phyloP scores from a whole-genome alignment of 2,888 invertebrate genomes.

The Pristionchus exspectatus region DNA sequence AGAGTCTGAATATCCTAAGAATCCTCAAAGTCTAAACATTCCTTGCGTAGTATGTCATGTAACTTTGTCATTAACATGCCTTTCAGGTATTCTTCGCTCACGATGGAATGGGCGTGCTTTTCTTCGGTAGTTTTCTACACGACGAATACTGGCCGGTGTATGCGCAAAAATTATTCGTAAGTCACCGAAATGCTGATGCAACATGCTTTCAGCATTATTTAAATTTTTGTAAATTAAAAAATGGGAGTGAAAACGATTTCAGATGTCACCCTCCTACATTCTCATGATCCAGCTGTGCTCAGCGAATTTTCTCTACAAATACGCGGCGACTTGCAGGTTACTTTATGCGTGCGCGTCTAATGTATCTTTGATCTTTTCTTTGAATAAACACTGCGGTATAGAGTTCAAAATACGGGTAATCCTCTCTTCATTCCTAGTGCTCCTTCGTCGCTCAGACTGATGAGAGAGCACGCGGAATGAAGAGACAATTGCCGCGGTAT shows the following conservation, averaged over 20 bases:
- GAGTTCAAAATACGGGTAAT: too few species aligned
- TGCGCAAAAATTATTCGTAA: neutral
- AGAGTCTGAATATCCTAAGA: too few species aligned
- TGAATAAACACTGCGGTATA: neutral
- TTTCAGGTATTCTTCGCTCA: neutral
- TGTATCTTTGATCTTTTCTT: neutral
- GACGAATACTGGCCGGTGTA: neutral
- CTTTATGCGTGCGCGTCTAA: neutral
- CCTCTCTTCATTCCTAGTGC: too few species aligned
- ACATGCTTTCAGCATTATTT: too few species aligned
- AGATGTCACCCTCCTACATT: neutral
- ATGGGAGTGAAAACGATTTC: neutral
- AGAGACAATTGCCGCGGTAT: too few species aligned
- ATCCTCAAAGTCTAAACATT: too few species aligned
- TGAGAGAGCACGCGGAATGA: too few species aligned
- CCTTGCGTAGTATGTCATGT: too few species aligned
- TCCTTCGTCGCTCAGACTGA: too few species aligned
- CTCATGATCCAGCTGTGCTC: neutral
- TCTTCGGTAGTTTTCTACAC: neutral
- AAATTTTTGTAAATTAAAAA: too few species aligned
- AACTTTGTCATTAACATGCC: too few species aligned
- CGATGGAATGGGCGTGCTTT: neutral
- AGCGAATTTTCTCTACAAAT: neutral
- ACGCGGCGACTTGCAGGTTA: neutral
- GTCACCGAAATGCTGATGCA: neutral